Evolutionary conservation across 2,113 vertebrate species (phyloP), one percentile per base, ranked within the genome.

Genomic region (Tragelaphus strepsiceros): DNA sequence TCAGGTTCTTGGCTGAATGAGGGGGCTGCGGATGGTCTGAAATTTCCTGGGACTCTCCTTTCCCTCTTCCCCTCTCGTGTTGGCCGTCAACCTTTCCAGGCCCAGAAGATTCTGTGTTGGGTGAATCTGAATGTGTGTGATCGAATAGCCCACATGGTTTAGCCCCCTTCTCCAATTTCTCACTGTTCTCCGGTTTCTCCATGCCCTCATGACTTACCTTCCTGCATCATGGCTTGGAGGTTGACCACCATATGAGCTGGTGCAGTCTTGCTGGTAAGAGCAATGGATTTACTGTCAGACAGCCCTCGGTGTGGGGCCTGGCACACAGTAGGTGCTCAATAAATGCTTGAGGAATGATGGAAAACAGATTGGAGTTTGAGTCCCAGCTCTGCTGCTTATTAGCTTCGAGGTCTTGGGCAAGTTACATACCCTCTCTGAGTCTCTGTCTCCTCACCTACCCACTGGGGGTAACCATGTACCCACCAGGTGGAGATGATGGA

Each of bases 81-180:
- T 30, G 59, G 28, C 32, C 9, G 5, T 11, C 7, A 19, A 1
- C 58, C 59, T 46, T 80, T 22, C 46, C 30, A 9, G 71, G 61
- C 54, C 91, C 9, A 1, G 35, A 22, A 30, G 49, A n/a, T 15
- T 51, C 62, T 28, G 30, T 0, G 22, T 6, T 10, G 84, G 28
- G 51, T 6, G 90, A 30, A 39, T 16, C 10, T 0, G 11, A 2
- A 3, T 1, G 4, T 26, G 9, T 15, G 35, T 0, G 2, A 24
- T 89, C 7, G 22, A 13, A 32, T 1, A 39, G 81, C 81, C 39
- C 61, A 7, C 1, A 0, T 0, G 90, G 82, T 1, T 26, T 13
- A 8, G 59, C 83, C 22, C 19, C 7, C 49, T 51, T 46, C 67
- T 46, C 64, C 88, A 6, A 0, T 46, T 83, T 54, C 81, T 82